phyloP scores from a whole-genome alignment of 2,113 vertebrate genomes.

The Pristiophorus japonicus region DNA sequence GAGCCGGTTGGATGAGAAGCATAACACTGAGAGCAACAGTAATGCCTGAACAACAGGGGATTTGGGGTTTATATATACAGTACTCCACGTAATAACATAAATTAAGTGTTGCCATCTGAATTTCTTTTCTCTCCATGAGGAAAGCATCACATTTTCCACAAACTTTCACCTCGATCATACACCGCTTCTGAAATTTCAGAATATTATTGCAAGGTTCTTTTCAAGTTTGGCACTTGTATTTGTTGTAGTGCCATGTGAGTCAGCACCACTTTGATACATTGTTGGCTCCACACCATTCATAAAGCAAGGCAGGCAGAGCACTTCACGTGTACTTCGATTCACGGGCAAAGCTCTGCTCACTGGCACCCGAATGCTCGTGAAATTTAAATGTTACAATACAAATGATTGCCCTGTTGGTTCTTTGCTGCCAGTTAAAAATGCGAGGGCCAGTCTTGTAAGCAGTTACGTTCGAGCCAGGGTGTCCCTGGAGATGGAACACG shows the following conservation, averaged over 20 bases:
- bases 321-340: not conserved
- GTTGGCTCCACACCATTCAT: not conserved
- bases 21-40: not conserved
- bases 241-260: not conserved
- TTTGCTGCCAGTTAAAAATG: not conserved
- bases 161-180: not conserved
- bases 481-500: too few species aligned
- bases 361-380: not conserved
- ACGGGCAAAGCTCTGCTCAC: not conserved
- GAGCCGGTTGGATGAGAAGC: not conserved
- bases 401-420: not conserved
- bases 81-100: not conserved
- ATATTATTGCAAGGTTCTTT: constrained; percentile 3
- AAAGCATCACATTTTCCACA: constrained; percentile 33
- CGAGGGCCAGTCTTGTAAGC: not conserved
- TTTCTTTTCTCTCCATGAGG: not conserved
- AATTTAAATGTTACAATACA: not conserved
- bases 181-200: not conserved
- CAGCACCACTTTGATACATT: not conserved
- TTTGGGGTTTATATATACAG: not conserved
- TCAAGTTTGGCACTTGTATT: not conserved
- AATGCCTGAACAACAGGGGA: not conserved
- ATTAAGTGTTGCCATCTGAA: constrained; percentile 28
- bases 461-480: too few species aligned
- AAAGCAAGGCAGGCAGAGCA: not conserved